Evolutionary conservation across 2,113 vertebrate species (phyloP).

Genomic region (Crocuta crocuta): DNA sequence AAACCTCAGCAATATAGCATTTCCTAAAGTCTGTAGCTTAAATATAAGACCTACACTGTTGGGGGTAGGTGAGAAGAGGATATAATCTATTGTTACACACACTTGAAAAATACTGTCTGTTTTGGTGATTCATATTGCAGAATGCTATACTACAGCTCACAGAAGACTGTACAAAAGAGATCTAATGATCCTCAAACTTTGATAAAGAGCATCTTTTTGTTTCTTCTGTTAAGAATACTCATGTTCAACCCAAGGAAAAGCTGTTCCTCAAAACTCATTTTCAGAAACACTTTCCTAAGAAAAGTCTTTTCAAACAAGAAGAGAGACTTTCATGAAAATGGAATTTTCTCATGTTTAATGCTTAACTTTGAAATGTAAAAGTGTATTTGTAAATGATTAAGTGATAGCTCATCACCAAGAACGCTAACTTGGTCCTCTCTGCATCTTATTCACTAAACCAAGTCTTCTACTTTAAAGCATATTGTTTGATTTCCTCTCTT

Average conservation of each 20-base stretch:
- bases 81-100: background rate
- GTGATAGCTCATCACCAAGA: background rate
- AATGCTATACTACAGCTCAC: background rate
- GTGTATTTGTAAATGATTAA: background rate
- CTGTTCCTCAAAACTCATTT: background rate
- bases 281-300: background rate
- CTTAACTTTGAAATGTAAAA: background rate
- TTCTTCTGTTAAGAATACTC: background rate
- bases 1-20: background rate
- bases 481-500: background rate
- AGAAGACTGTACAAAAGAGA: background rate
- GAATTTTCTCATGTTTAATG: background rate
- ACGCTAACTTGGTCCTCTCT: background rate
- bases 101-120: background rate
- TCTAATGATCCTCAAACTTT: background rate
- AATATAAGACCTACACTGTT: background rate
- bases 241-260: background rate
- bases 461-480: background rate
- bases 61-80: background rate
- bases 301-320: background rate
- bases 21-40: background rate
- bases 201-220: background rate
- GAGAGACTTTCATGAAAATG: background rate
- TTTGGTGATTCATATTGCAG: background rate
- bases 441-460: background rate